Percentiles rank a stretch among this genome's conserved stretches.
These are phyloP conservation scores for Euphonia xanthogaster DNA, from an alignment of 2,797 vertebrate genomes.

Conservation along the genomic window DNA sequence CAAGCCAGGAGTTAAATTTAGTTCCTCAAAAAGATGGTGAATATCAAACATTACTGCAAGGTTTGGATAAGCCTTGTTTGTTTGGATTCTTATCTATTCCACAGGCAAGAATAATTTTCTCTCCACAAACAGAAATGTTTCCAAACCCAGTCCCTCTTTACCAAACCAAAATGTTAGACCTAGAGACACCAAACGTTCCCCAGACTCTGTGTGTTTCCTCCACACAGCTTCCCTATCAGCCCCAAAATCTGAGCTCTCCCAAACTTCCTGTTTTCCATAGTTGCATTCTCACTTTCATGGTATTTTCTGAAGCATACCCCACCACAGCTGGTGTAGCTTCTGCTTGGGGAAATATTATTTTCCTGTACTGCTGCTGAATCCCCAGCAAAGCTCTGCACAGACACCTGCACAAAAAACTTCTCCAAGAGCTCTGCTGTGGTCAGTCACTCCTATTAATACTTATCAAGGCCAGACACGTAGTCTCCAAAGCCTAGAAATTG, in stretches of 20 bases:
- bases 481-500: not conserved
- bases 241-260: not conserved
- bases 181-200: not conserved
- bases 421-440: not conserved
- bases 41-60: slow-evolving; percentile 30
- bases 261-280: slow-evolving; percentile 18
- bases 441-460: not conserved
- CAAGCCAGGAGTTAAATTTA: slow-evolving; percentile 42
- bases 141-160: not conserved
- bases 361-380: not conserved
- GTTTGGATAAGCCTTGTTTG: not conserved
- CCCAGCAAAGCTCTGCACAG: not conserved
- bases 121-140: not conserved
- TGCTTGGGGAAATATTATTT: not conserved
- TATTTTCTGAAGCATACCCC: slow-evolving; percentile 19
- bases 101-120: not conserved
- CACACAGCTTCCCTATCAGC: not conserved
- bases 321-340: not conserved
- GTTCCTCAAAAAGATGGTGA: slow-evolving; percentile 10
- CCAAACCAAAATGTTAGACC: not conserved
- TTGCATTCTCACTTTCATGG: not conserved
- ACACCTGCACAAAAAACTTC: not conserved
- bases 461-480: not conserved
- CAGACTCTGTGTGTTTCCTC: not conserved
- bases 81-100: slow-evolving; percentile 36